phyloP scores from a whole-genome alignment of 2,113 vertebrate species.

The Diphyllodes magnificus region DNA sequence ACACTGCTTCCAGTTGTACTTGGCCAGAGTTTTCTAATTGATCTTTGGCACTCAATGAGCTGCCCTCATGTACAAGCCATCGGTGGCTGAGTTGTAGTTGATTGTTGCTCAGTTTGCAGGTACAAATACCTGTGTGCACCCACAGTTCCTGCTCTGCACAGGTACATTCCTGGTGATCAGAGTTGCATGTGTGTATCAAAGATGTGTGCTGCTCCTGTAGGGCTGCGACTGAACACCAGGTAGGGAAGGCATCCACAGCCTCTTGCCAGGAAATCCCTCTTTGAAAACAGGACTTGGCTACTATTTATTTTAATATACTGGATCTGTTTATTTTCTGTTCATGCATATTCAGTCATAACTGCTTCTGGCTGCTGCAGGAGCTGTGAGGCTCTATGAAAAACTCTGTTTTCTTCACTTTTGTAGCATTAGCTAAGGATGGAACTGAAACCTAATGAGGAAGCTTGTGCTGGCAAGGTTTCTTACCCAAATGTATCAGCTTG shows the following conservation, averaged over 20 bases:
- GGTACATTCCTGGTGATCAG: not conserved
- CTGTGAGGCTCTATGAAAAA: not conserved
- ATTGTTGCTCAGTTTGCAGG: not conserved
- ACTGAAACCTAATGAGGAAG: not conserved
- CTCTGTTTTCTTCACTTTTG: not conserved
- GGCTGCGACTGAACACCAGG: not conserved
- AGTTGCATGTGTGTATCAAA: not conserved
- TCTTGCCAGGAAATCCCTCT: not conserved
- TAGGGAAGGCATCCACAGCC: not conserved
- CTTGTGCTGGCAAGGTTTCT: slow-evolving; percentile 5
- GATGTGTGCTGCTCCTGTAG: not conserved
- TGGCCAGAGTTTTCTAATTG: not conserved
- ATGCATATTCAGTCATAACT: not conserved
- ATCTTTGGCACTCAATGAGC: not conserved
- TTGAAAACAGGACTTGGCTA: not conserved
- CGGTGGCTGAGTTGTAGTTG: not conserved
- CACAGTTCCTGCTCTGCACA: not conserved
- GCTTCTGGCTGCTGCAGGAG: not conserved
- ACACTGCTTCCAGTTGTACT: not conserved
- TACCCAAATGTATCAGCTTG: not conserved
- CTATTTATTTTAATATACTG: not conserved
- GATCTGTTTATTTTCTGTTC: not conserved
- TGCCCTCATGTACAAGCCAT: not conserved
- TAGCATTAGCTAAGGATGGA: not conserved
- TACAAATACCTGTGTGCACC: not conserved